Conservation (phyloP, 2,113 vertebrate species). For the Perognathus longimembris region DNA sequence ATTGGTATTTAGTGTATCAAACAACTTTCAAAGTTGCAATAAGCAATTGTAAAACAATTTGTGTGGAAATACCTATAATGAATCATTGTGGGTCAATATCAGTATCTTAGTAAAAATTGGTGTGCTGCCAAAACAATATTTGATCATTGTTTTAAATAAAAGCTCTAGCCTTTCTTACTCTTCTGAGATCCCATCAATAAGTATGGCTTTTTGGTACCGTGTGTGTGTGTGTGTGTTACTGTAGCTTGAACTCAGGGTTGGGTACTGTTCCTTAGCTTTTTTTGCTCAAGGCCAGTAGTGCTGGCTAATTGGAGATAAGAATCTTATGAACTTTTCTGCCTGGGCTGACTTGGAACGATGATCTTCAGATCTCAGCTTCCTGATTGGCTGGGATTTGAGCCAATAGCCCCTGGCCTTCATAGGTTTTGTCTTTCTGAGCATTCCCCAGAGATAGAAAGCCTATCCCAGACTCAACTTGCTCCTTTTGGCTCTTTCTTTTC, state of each 20-base stretch:
- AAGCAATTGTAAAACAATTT: not conserved
- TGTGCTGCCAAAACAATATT: not conserved
- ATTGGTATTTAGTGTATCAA: not conserved
- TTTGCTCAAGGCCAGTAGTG: too few species aligned
- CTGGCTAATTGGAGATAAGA: too few species aligned
- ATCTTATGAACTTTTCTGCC: too few species aligned
- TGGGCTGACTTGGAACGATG: too few species aligned
- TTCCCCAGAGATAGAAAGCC: not conserved
- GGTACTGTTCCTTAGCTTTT: too few species aligned
- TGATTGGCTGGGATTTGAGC: too few species aligned
- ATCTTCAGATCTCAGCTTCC: too few species aligned
- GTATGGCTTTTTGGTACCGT: too few species aligned
- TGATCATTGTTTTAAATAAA: not conserved
- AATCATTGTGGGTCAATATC: not conserved
- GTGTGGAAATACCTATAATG: conserved; percentile 33
- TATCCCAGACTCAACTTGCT: not conserved
- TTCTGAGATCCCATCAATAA: too few species aligned
- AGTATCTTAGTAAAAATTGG: conserved; percentile 32
- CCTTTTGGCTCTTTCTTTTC: not conserved
- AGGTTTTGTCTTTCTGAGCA: not conserved
- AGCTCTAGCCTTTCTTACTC: not conserved
- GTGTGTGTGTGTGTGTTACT: too few species aligned
- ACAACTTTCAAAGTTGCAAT: conserved; percentile 8
- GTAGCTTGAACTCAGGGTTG: too few species aligned
- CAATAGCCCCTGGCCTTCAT: not conserved